A percentile compares a stretch with the other conserved stretches of the same genome.
Conservation (phyloP, 2,888 invertebrate species). For the Acleris laterana region DNA sequence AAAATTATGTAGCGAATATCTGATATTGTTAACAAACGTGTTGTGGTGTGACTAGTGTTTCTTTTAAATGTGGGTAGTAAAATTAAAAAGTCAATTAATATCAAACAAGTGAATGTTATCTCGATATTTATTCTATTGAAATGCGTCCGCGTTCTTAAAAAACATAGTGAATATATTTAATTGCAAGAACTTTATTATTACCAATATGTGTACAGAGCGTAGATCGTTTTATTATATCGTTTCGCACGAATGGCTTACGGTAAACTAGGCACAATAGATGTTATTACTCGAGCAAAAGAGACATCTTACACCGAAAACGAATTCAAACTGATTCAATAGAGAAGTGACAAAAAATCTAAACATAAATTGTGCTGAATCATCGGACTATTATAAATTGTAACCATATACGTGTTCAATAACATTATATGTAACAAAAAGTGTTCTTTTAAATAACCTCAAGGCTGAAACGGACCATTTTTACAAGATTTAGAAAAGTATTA, state of each 20-base stretch:
- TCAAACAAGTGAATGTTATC: too few species aligned
- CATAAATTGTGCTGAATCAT: constrained; percentile 13
- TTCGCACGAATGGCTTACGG: constrained; percentile 18
- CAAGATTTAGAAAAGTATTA: background rate
- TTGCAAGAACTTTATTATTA: too few species aligned
- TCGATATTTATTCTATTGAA: too few species aligned
- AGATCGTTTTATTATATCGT: background rate
- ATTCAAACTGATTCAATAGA: constrained; percentile 11
- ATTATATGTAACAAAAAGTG: constrained; percentile 18
- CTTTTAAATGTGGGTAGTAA: too few species aligned
- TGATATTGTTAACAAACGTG: too few species aligned
- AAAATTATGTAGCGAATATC: too few species aligned
- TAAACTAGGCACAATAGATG: background rate
- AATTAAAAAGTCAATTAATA: too few species aligned
- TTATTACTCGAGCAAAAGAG: constrained; percentile 19
- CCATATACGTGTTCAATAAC: constrained; percentile 14
- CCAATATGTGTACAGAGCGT: too few species aligned
- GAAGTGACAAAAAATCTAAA: constrained; percentile 17
- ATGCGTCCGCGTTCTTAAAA: too few species aligned
- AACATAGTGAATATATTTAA: too few species aligned
- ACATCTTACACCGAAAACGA: constrained; percentile 11
- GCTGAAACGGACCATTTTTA: constrained; percentile 14
- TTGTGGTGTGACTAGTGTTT: too few species aligned
- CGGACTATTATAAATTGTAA: constrained; percentile 7
- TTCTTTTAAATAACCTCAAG: constrained; percentile 18